A percentile compares a stretch with the other conserved stretches of the same genome.
These are phyloP conservation scores for Percina caprodes DNA, from an alignment of 2,113 vertebrate species.

Conservation along the genomic window DNA sequence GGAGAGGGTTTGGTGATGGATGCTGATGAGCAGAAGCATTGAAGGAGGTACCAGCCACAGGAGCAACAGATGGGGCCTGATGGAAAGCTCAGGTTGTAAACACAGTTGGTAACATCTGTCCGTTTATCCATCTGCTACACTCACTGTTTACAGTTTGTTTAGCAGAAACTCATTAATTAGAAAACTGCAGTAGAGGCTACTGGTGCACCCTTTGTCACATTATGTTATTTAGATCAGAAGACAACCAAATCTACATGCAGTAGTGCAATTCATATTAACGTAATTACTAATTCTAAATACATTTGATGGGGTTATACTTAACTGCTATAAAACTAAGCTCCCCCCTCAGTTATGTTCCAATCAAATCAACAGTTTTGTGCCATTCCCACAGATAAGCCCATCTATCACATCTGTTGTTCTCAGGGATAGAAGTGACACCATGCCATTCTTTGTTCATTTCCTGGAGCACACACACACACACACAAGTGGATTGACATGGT, in stretches of 20 bases:
- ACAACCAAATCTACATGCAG: background rate
- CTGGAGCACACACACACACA: constrained; percentile 53
- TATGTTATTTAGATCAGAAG: constrained; percentile 46
- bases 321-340: background rate
- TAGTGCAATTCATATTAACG: constrained; percentile 14
- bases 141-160: constrained; percentile 73
- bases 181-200: constrained; percentile 35
- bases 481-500: constrained; percentile 61
- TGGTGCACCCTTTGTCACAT: constrained; percentile 11
- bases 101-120: constrained; percentile 86
- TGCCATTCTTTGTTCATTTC: constrained; percentile 65
- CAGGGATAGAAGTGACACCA: constrained; percentile 13
- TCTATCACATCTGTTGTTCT: constrained; percentile 61
- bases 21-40: constrained; percentile 73
- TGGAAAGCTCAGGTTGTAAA: constrained; percentile 84
- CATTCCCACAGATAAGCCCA: constrained; percentile 60
- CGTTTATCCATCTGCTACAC: constrained; percentile 83
- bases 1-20: constrained; percentile 58
- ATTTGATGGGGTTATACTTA: constrained; percentile 30
- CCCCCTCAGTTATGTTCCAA: constrained; percentile 40
- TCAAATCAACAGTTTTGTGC: constrained; percentile 45
- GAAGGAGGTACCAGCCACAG: constrained; percentile 70
- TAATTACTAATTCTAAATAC: constrained; percentile 32
- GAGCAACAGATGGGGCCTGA: constrained; percentile 85
- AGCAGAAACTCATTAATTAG: constrained; percentile 57